A percentile compares a stretch with the other conserved stretches of the same genome.
Conservation (phyloP, 2,888 invertebrate species). For the Eupithecia exiguata region DNA sequence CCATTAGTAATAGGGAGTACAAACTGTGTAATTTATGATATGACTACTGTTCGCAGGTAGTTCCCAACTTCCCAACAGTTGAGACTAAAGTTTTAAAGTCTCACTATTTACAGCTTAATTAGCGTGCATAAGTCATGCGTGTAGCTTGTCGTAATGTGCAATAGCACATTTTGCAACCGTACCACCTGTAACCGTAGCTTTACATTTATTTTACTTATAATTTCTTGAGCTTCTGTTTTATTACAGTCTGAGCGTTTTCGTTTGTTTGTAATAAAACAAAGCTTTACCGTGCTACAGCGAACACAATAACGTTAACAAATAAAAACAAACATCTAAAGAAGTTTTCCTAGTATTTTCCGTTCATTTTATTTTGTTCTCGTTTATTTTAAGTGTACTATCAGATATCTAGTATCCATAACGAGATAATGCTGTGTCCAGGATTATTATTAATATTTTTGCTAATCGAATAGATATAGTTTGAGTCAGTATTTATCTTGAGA, state of each 20-base stretch:
- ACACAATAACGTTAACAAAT: conserved; percentile 6
- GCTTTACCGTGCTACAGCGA: background rate
- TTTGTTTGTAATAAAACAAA: conserved; percentile 12
- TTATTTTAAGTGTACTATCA: background rate
- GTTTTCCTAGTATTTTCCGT: background rate
- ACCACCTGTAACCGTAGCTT: too few species aligned
- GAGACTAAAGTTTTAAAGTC: conserved; percentile 42
- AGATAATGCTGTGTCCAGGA: too few species aligned
- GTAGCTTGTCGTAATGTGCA: conserved; percentile 42
- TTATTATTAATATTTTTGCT: too few species aligned
- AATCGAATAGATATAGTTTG: background rate
- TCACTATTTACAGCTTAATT: conserved; percentile 46
- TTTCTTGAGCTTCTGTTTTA: conserved; percentile 9
- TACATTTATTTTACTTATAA: conserved; percentile 10
- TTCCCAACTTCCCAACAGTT: conserved; percentile 38
- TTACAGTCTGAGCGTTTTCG: conserved; percentile 10
- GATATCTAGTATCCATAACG: too few species aligned
- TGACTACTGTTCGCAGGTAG: conserved; percentile 44
- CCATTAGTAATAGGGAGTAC: conserved; percentile 36
- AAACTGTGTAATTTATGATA: conserved; percentile 43
- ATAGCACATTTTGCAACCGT: too few species aligned
- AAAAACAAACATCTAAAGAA: conserved; percentile 3
- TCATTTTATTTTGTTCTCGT: conserved; percentile 2
- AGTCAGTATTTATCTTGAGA: background rate
- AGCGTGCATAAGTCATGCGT: conserved; percentile 47